phyloP scores from a whole-genome alignment of 2,888 invertebrate genomes.

The Uloborus plumipes region DNA sequence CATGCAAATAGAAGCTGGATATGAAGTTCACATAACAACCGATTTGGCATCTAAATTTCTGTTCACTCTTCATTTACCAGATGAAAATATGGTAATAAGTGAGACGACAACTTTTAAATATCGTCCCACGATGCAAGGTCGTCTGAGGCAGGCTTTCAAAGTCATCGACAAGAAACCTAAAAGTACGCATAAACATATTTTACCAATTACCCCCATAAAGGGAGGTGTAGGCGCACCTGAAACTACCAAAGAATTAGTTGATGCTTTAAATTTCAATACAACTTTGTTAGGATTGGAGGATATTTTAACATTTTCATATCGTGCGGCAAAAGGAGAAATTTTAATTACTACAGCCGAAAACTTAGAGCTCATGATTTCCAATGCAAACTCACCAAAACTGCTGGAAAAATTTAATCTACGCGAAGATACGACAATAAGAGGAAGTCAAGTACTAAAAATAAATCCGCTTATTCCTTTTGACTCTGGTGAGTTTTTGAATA shows the following conservation, averaged over 20 bases:
- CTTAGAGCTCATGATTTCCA: neutral
- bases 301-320: slow-evolving; percentile 12
- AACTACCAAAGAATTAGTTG: neutral
- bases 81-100: neutral
- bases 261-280: slow-evolving; percentile 5
- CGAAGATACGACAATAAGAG: neutral
- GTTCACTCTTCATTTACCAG: slow-evolving; percentile 15
- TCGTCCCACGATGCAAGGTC: neutral
- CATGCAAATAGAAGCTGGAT: neutral
- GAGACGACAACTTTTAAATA: slow-evolving; percentile 6
- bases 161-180: slow-evolving; percentile 5
- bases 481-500: neutral
- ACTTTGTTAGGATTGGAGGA: neutral
- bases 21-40: slow-evolving; percentile 7
- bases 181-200: neutral
- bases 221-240: neutral
- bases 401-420: neutral
- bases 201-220: neutral
- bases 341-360: neutral
- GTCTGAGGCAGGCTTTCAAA: neutral
- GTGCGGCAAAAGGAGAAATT: neutral
- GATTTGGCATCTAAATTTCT: neutral
- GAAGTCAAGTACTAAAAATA: neutral
- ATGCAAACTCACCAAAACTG: neutral
- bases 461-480: neutral